phyloP scores from a whole-genome alignment of 2,113 vertebrate species.

The Corythaeola cristata region DNA sequence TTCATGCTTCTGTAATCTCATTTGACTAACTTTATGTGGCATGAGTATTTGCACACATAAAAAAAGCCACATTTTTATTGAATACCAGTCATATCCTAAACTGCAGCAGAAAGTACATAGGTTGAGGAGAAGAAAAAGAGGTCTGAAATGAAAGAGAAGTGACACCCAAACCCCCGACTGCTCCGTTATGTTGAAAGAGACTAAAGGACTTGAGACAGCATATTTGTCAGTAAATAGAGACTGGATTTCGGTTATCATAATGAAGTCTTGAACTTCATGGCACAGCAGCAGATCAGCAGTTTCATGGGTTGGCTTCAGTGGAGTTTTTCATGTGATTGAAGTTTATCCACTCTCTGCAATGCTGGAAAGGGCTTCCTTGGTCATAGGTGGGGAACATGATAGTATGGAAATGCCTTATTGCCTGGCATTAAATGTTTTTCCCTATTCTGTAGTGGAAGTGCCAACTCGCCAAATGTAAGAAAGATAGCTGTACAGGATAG shows the following conservation, averaged over 20 bases:
- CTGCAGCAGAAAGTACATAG: fast-evolving
- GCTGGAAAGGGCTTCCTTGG: background rate
- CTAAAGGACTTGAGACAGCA: background rate
- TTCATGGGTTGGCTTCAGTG: background rate
- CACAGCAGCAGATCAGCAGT: background rate
- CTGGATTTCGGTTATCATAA: background rate
- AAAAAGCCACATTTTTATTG: background rate
- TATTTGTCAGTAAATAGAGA: background rate
- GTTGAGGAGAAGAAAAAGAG: background rate
- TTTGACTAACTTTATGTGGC: background rate
- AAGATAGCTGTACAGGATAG: background rate
- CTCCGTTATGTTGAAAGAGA: background rate
- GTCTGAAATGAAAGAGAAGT: background rate
- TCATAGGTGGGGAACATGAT: background rate
- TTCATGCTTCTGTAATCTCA: background rate
- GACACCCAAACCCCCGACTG: background rate
- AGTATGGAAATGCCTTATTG: background rate
- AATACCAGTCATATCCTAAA: background rate
- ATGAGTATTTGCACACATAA: background rate
- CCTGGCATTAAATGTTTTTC: background rate
- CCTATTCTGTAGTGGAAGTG: background rate
- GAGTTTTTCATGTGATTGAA: background rate
- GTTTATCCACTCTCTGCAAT: background rate
- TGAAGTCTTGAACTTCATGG: background rate
- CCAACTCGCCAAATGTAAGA: background rate